Evolutionary conservation across 2,888 invertebrate genomes (phyloP).

Genomic region (Thyatira batis): DNA sequence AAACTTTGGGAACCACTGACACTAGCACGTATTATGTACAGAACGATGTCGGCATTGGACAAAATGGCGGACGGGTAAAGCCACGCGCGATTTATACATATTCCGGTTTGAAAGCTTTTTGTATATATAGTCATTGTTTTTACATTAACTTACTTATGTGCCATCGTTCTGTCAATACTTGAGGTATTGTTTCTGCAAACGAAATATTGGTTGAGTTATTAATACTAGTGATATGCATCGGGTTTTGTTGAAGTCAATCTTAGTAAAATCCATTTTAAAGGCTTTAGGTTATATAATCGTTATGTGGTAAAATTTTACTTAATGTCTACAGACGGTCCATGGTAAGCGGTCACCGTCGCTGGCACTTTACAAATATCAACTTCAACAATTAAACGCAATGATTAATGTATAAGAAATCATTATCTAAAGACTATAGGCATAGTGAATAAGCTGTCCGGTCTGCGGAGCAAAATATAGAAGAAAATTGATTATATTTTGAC

Average conservation of each 20-base stretch:
- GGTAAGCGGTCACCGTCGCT: no score
- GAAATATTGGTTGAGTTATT: constrained; percentile 52
- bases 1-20: constrained; percentile 5
- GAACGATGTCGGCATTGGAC: constrained; percentile 11
- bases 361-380: neutral
- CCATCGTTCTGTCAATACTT: constrained; percentile 78
- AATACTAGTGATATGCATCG: constrained; percentile 11
- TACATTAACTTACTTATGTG: constrained; percentile 63
- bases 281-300: no score
- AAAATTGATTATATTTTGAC: constrained; percentile 11
- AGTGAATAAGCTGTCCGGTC: constrained; percentile 14
- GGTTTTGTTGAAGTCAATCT: neutral
- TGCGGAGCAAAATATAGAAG: constrained; percentile 14
- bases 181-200: constrained; percentile 63
- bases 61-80: constrained; percentile 2
- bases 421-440: constrained; percentile 13
- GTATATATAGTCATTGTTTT: neutral
- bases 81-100: constrained; percentile 4
- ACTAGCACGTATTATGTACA: constrained; percentile 9
- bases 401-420: constrained; percentile 12
- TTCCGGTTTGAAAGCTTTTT: neutral
- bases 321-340: no score
- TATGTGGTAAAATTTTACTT: no score
- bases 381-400: constrained; percentile 10
- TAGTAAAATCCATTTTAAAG: no score